Evolutionary conservation across 2,797 vertebrate species (phyloP), one percentile per base, ranked within the genome.

Genomic region (Peromyscus eremicus): DNA sequence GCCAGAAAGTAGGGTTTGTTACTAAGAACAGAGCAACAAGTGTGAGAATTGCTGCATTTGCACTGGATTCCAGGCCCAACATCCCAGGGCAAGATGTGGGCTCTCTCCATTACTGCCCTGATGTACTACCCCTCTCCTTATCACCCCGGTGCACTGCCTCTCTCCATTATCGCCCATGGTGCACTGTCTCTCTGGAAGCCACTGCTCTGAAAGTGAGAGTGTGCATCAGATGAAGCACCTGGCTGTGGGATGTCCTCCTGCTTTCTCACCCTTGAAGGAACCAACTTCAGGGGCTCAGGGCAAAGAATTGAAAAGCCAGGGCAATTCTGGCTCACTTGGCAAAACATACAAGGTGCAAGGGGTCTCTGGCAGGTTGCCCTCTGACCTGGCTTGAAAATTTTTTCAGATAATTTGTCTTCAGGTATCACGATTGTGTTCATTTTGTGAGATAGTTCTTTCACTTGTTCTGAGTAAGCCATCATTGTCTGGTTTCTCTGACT

Each of bases 41-140:
- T 16, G 19, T 49, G 19, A 16, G 43, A 21, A n/a, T 49, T 32
- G 17, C 13, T 55, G 6, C 12, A 12, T 19, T 73, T 27, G 68
- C 10, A 43, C 4, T 19, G 0, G 17, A 0, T 29, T 40, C n/a
- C 43, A 1, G 62, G 0, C 10, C 2, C 32, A 4, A 13, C 12
- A 70, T 46, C 7, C 73, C 2, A 3, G 25, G 66, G 71, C 46
- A 89, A 19, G 37, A n/a, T 25, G 40, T 13, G 40, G 23, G 21
- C 37, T 43, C 60, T 84, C 40, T 62, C 23, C 46, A 19, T 77
- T 17, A 19, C 3, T 79, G 4, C 8, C 10, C 8, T 34, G 34
- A n/a, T 57, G 21, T 49, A 57, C 11, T 4, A 52, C 52, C 52
- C 37, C 77, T 55, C 49, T 76, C 43, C 77, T n/a, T 11, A 21